phyloP scores from a whole-genome alignment of 2,888 invertebrate species.

The Spodoptera exigua region DNA sequence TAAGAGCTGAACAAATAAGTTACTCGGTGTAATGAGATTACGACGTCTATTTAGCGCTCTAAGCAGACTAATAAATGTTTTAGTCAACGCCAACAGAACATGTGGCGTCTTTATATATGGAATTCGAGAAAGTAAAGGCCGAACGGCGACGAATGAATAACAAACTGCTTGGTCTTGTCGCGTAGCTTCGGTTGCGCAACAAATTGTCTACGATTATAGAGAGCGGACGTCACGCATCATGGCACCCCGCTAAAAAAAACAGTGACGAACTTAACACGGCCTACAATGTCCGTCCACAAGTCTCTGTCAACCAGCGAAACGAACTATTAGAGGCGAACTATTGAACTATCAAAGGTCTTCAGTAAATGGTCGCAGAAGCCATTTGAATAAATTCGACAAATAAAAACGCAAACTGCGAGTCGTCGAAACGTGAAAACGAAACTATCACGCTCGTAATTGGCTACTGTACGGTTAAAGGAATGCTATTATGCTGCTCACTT shows the following conservation, averaged over 20 bases:
- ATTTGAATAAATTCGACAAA: slow-evolving; percentile 77
- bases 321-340: slow-evolving; percentile 70
- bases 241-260: slow-evolving; percentile 69
- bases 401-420: slow-evolving; percentile 75
- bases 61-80: slow-evolving; percentile 66
- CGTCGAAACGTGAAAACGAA: slow-evolving; percentile 85
- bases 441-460: slow-evolving; percentile 83
- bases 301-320: slow-evolving; percentile 55
- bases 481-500: slow-evolving; percentile 76
- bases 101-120: slow-evolving; percentile 73
- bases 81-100: slow-evolving; percentile 63
- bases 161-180: slow-evolving; percentile 71
- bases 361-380: slow-evolving; percentile 68
- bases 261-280: slow-evolving; percentile 66
- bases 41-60: slow-evolving; percentile 39
- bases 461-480: slow-evolving; percentile 82
- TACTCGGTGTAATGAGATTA: slow-evolving; percentile 35
- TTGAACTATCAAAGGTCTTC: slow-evolving; percentile 70
- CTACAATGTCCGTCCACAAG: slow-evolving; percentile 56
- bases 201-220: slow-evolving; percentile 75
- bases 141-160: slow-evolving; percentile 77
- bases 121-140: slow-evolving; percentile 83
- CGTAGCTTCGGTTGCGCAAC: slow-evolving; percentile 79
- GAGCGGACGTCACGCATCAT: slow-evolving; percentile 77
- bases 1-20: slow-evolving; percentile 46